A percentile compares a stretch with the other conserved stretches of the same genome.
Evolutionary conservation across 2,797 vertebrate species (phyloP).

Genomic region (Muscicapa comitata): DNA sequence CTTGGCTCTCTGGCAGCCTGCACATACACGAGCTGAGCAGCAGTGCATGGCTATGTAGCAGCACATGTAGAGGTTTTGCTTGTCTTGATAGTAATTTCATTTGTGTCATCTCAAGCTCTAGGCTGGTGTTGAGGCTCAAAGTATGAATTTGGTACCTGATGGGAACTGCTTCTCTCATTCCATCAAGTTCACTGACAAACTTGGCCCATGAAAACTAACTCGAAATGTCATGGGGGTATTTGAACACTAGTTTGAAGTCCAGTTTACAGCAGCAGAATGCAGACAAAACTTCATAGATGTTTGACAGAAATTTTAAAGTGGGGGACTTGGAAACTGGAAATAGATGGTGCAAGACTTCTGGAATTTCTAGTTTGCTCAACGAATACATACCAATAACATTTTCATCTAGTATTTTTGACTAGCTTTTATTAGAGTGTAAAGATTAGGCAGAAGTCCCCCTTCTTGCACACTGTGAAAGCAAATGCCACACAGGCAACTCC

Average conservation of each 20-base stretch:
- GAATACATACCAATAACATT: not conserved
- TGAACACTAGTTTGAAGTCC: not conserved
- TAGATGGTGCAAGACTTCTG: not conserved
- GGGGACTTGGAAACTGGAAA: not conserved
- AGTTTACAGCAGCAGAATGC: not conserved
- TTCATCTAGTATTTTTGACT: not conserved
- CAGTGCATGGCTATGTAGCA: not conserved
- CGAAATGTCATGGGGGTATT: not conserved
- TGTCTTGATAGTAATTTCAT: not conserved
- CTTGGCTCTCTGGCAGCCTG: not conserved
- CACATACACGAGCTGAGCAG: not conserved
- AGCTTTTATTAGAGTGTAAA: not conserved
- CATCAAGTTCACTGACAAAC: not conserved
- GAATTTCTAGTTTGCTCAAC: not conserved
- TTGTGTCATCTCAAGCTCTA: not conserved
- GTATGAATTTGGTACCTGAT: not conserved
- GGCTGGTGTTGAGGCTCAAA: not conserved
- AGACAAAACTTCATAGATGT: not conserved
- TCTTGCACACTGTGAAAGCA: not conserved
- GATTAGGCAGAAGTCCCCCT: not conserved
- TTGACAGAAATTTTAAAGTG: not conserved
- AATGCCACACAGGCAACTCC: not conserved
- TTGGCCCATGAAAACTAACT: not conserved
- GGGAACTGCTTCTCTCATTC: not conserved
- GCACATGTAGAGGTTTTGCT: no score